These are phyloP conservation scores for Hepsetus odoe DNA, from an alignment of 2,113 vertebrate genomes.

Conservation along the genomic window DNA sequence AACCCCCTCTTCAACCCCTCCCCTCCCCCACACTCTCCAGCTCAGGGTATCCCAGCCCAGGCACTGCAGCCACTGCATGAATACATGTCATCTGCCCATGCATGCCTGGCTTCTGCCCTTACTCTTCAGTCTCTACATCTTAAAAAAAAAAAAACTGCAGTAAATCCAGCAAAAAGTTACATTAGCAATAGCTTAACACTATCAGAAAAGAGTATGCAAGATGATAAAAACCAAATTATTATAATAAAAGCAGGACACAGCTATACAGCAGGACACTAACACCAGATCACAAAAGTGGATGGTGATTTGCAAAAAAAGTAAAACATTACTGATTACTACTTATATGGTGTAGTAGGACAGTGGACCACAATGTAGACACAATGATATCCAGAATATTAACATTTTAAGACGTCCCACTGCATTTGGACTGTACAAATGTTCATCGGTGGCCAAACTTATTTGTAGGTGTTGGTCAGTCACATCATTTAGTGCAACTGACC, in stretches of 20 bases:
- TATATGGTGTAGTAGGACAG: no score
- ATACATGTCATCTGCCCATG: conserved; percentile 36
- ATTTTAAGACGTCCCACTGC: no score
- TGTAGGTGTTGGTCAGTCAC: neutral
- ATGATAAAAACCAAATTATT: no score
- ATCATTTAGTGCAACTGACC: conserved; percentile 4
- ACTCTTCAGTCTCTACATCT: neutral
- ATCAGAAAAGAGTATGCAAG: no score
- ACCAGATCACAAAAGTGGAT: no score
- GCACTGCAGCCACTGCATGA: conserved; percentile 65
- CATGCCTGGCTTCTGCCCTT: conserved; percentile 9
- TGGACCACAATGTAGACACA: no score
- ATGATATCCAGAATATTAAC: no score
- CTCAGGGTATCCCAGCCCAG: conserved; percentile 71
- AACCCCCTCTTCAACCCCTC: conserved; percentile 49
- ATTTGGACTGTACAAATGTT: neutral
- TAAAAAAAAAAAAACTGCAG: neutral
- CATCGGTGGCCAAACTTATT: conserved; percentile 48
- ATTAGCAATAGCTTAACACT: no score
- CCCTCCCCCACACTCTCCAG: conserved; percentile 29
- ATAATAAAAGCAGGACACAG: no score
- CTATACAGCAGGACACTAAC: no score
- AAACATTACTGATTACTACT: no score
- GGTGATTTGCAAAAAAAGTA: no score
- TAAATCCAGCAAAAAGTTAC: neutral